phyloP scores from a whole-genome alignment of 1,140 invertebrate species.

The Drosophila kanapiae region DNA sequence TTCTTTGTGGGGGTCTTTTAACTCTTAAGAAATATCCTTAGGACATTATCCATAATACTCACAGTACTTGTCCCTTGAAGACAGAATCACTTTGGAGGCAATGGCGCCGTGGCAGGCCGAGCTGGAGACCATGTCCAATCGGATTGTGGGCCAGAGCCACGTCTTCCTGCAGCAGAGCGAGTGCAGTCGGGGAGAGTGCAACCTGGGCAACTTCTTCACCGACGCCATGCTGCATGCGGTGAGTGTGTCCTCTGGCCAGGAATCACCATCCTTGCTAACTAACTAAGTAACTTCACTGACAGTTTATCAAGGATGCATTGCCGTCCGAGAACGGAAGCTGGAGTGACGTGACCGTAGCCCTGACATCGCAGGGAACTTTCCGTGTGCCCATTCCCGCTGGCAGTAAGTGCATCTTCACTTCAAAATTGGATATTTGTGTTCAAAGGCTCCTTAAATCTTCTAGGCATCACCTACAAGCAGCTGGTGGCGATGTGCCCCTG shows the following conservation, averaged over 20 bases:
- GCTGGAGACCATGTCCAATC: slow-evolving; percentile 87
- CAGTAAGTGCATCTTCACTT: slow-evolving; percentile 39
- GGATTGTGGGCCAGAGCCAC: slow-evolving; percentile 87
- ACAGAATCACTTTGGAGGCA: slow-evolving; percentile 62
- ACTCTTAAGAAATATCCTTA: not conserved
- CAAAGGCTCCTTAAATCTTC: slow-evolving; percentile 16
- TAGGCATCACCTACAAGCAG: slow-evolving; percentile 89
- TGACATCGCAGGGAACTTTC: slow-evolving; percentile 69
- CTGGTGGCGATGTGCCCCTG: slow-evolving; percentile 90
- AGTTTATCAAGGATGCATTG: slow-evolving; percentile 58
- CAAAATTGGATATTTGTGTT: not conserved
- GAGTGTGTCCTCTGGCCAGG: not conserved
- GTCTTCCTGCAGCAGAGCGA: slow-evolving; percentile 87
- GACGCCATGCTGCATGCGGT: slow-evolving; percentile 89
- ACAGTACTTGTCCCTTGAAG: slow-evolving; percentile 18
- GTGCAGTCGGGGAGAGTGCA: slow-evolving; percentile 89
- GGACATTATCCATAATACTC: not conserved
- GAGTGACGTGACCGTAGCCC: slow-evolving; percentile 66
- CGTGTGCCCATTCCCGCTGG: slow-evolving; percentile 60
- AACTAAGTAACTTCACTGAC: not conserved
- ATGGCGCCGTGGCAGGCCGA: slow-evolving; percentile 87
- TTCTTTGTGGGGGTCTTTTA: not conserved
- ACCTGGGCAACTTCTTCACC: slow-evolving; percentile 90
- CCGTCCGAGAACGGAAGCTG: slow-evolving; percentile 23
- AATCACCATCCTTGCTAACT: not conserved